Evolutionary conservation across 2,888 invertebrate genomes (phyloP).

Genomic region (Lycia hirtaria): DNA sequence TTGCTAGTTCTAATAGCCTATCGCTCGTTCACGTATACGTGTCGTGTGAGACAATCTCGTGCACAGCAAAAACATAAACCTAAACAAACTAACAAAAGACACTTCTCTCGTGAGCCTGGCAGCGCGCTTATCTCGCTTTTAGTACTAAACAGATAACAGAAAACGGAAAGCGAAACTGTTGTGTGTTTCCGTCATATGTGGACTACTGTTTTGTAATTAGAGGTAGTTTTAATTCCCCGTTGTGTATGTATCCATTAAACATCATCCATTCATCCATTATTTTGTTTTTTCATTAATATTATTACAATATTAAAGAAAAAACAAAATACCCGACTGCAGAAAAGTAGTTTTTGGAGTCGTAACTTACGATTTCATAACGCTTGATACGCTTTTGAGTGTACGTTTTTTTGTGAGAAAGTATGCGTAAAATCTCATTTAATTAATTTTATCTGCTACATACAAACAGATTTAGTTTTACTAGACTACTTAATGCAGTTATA

Average conservation of each 20-base stretch:
- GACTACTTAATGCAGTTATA: too few relatives aligned
- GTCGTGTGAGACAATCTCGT: background rate
- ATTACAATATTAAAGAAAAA: too few relatives aligned
- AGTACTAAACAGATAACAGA: slow-evolving; percentile 7
- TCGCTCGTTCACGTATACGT: background rate
- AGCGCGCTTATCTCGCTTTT: slow-evolving; percentile 10
- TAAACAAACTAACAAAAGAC: background rate
- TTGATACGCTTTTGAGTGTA: too few relatives aligned
- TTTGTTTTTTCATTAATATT: too few relatives aligned
- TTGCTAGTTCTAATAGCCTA: background rate
- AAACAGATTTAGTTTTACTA: too few relatives aligned
- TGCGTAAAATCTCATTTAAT: too few relatives aligned
- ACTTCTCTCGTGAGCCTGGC: background rate
- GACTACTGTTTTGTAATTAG: background rate
- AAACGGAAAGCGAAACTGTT: slow-evolving; percentile 15
- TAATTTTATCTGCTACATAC: too few relatives aligned
- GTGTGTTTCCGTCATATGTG: slow-evolving; percentile 4
- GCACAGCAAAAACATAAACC: background rate
- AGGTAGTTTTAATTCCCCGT: background rate
- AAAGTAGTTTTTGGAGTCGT: too few relatives aligned
- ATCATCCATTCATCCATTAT: too few relatives aligned
- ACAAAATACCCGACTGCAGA: too few relatives aligned
- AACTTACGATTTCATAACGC: too few relatives aligned
- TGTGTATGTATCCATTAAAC: background rate
- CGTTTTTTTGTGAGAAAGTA: too few relatives aligned